These are phyloP conservation scores for Myotis daubentonii DNA, from an alignment of 2,797 vertebrate species.

Conservation along the genomic window DNA sequence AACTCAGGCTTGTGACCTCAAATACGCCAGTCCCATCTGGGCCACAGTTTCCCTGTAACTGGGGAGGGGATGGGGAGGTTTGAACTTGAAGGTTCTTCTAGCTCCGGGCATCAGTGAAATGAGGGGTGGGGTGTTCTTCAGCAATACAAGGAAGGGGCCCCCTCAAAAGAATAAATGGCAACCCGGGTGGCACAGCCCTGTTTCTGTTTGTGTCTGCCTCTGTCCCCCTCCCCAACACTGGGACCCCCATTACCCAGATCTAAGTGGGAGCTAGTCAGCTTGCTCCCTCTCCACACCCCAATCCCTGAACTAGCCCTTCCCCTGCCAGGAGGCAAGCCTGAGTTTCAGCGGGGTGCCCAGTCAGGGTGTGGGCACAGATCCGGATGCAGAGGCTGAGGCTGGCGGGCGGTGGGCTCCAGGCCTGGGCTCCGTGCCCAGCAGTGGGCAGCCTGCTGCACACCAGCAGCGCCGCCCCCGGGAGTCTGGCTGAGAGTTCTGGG, in stretches of 20 bases:
- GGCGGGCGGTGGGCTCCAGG: background rate
- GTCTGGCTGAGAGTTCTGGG: background rate
- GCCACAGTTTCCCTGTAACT: background rate
- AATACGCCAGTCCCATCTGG: background rate
- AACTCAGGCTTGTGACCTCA: background rate
- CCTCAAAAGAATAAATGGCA: background rate
- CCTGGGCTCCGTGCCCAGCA: background rate
- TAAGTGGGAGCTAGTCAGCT: background rate
- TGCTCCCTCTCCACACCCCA: background rate
- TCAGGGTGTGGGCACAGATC: fast-evolving
- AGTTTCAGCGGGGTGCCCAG: background rate
- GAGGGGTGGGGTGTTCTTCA: background rate
- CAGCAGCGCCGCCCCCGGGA: fast-evolving
- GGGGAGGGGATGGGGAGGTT: background rate
- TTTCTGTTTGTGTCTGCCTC: background rate
- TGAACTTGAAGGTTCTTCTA: background rate
- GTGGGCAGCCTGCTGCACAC: fast-evolving
- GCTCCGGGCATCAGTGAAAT: background rate
- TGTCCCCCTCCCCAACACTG: background rate
- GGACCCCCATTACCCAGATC: background rate
- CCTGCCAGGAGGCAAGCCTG: background rate
- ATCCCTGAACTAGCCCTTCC: background rate
- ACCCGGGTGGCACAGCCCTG: background rate
- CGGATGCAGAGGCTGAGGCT: fast-evolving
- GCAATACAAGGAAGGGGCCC: background rate